Evolutionary conservation across 2,888 invertebrate species (phyloP).

Genomic region (Acronicta alni): DNA sequence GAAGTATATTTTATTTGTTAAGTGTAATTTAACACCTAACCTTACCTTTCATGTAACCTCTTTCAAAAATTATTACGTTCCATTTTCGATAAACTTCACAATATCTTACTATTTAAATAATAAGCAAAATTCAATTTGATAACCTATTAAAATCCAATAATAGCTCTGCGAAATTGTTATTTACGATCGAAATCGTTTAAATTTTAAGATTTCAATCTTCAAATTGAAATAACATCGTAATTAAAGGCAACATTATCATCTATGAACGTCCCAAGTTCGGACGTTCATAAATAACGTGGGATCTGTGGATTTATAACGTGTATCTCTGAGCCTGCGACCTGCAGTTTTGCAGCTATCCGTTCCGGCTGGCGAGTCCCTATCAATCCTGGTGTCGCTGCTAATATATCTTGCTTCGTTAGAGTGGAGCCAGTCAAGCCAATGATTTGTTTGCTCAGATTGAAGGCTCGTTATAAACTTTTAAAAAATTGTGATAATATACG

Average conservation of each 20-base stretch:
- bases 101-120: too few relatives aligned
- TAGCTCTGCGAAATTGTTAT: conserved; percentile 10
- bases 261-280: conserved; percentile 3
- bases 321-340: conserved; percentile 38
- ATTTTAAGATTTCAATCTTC: conserved; percentile 20
- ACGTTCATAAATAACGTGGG: conserved; percentile 58
- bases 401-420: conserved; percentile 64
- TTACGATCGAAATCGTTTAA: conserved; percentile 14
- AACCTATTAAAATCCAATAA: conserved; percentile 10
- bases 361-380: conserved; percentile 53
- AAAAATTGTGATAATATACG: conserved; percentile 17
- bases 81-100: not conserved
- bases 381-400: conserved; percentile 60
- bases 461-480: conserved; percentile 31
- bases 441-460: conserved; percentile 33
- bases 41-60: too few relatives aligned
- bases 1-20: not conserved
- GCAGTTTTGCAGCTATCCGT: conserved; percentile 51
- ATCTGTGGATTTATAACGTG: conserved; percentile 58
- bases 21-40: too few relatives aligned
- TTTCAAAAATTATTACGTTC: not conserved
- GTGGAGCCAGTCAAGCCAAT: conserved; percentile 23
- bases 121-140: conserved; percentile 7
- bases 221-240: conserved; percentile 26
- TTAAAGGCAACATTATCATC: conserved; percentile 40